phyloP scores from a whole-genome alignment of 2,888 invertebrate genomes.

The Tillus elongatus region DNA sequence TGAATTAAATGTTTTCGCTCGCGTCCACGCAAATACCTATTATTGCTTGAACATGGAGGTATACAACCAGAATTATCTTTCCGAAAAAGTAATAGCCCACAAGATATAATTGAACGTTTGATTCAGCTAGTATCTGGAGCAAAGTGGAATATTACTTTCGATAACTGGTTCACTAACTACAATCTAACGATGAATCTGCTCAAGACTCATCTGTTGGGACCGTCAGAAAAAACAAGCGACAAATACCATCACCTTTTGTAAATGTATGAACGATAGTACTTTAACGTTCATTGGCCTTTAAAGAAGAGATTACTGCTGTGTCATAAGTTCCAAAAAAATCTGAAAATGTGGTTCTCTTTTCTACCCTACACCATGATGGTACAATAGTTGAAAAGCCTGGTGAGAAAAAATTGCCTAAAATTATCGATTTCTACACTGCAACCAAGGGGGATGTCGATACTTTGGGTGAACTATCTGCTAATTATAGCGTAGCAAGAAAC shows the following conservation, averaged over 20 bases:
- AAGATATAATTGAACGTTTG: slow-evolving; percentile 9
- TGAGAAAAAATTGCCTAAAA: too few relatives aligned
- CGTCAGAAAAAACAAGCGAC: too few relatives aligned
- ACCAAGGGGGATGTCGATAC: slow-evolving; percentile 14
- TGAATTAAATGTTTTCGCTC: slow-evolving; percentile 4
- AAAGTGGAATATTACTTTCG: slow-evolving; percentile 6
- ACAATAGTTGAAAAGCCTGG: slow-evolving; percentile 13
- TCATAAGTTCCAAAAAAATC: slow-evolving; percentile 16
- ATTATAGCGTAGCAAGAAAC: slow-evolving; percentile 11
- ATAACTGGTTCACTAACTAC: slow-evolving; percentile 6
- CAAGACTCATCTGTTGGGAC: too few relatives aligned
- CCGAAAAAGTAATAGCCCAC: too few relatives aligned
- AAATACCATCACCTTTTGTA: slow-evolving; percentile 15
- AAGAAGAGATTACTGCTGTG: slow-evolving; percentile 15
- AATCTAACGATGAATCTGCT: slow-evolving; percentile 11
- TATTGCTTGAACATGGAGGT: slow-evolving; percentile 6
- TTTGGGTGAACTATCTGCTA: slow-evolving; percentile 12
- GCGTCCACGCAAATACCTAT: slow-evolving; percentile 6
- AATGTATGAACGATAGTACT: slow-evolving; percentile 3
- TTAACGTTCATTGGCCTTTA: slow-evolving; percentile 13
- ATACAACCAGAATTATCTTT: not conserved
- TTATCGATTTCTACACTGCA: slow-evolving; percentile 11
- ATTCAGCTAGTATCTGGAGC: slow-evolving; percentile 5
- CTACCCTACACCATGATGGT: slow-evolving; percentile 14
- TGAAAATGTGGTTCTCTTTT: slow-evolving; percentile 14